These are phyloP conservation scores for Sinotaia quadrata DNA, from an alignment of 2,888 invertebrate species.

Conservation along the genomic window DNA sequence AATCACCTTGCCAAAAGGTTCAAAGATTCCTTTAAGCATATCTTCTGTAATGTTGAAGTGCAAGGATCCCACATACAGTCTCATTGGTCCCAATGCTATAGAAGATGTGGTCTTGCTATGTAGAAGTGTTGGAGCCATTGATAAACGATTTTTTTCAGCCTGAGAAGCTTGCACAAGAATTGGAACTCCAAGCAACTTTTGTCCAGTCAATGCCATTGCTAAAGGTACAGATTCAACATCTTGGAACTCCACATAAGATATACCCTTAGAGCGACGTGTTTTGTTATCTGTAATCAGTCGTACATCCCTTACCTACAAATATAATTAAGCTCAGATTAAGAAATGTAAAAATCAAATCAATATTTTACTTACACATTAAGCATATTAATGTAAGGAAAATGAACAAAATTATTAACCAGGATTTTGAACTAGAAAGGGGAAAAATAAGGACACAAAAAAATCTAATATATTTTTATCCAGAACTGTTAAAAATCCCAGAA, in stretches of 20 bases:
- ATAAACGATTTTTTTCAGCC: conserved; percentile 80
- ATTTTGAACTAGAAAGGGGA: too few relatives aligned
- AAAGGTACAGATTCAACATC: conserved; percentile 97
- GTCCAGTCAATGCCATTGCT: conserved; percentile 95
- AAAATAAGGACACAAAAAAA: too few relatives aligned
- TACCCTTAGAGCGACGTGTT: conserved; percentile 98
- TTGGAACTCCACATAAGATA: conserved; percentile 99
- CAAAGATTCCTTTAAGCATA: conserved; percentile 98
- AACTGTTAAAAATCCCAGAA: too few relatives aligned
- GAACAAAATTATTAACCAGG: neutral
- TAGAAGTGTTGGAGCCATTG: conserved; percentile 51
- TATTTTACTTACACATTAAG: neutral
- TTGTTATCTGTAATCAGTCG: conserved; percentile 98
- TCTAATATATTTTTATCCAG: too few relatives aligned
- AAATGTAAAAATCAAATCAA: neutral
- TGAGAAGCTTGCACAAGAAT: conserved; percentile 99
- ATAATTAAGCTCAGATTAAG: conserved; percentile 18
- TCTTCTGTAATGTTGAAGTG: conserved; percentile 99
- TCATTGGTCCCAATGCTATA: conserved; percentile 90
- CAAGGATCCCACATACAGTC: conserved; percentile 96
- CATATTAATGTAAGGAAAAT: neutral
- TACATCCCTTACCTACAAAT: conserved; percentile 86
- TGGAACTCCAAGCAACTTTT: conserved; percentile 94
- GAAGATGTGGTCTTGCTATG: conserved; percentile 40
- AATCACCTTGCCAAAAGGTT: conserved; percentile 90